These are phyloP conservation scores for Dicrurus megarhynchus DNA, from an alignment of 2,113 vertebrate species.

Conservation along the genomic window DNA sequence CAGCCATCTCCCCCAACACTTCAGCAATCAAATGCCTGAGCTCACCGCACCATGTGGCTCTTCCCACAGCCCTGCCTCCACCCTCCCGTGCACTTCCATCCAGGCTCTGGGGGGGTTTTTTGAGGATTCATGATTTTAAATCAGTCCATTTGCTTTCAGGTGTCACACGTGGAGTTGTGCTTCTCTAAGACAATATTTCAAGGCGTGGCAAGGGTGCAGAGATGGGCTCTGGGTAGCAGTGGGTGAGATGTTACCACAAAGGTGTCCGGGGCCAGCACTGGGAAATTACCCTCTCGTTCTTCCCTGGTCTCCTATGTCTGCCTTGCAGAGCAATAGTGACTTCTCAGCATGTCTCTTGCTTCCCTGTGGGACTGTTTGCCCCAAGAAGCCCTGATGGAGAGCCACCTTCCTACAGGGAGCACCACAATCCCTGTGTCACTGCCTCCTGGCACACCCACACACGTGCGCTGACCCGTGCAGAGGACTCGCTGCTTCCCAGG, in stretches of 20 bases:
- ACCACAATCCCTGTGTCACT: neutral
- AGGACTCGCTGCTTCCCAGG: neutral
- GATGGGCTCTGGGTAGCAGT: neutral
- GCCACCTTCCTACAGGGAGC: neutral
- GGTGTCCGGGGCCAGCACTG: neutral
- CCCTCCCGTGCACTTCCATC: neutral
- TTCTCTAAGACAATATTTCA: neutral
- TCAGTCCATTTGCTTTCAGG: neutral
- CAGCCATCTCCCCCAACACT: neutral
- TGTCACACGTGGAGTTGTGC: neutral
- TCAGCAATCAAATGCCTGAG: neutral
- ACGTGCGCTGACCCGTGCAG: accelerated
- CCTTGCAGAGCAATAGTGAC: neutral
- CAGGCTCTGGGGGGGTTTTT: accelerated
- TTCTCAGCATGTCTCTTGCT: neutral
- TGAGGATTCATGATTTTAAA: neutral
- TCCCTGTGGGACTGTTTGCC: neutral
- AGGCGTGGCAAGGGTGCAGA: accelerated
- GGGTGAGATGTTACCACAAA: neutral
- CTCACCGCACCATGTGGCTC: neutral
- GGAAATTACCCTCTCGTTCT: neutral
- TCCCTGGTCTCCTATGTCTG: neutral
- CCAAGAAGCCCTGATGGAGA: neutral
- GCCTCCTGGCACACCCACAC: neutral
- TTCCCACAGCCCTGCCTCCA: neutral